Conservation (phyloP, 2,888 invertebrate species). For the Sinhomidia bicolor region DNA sequence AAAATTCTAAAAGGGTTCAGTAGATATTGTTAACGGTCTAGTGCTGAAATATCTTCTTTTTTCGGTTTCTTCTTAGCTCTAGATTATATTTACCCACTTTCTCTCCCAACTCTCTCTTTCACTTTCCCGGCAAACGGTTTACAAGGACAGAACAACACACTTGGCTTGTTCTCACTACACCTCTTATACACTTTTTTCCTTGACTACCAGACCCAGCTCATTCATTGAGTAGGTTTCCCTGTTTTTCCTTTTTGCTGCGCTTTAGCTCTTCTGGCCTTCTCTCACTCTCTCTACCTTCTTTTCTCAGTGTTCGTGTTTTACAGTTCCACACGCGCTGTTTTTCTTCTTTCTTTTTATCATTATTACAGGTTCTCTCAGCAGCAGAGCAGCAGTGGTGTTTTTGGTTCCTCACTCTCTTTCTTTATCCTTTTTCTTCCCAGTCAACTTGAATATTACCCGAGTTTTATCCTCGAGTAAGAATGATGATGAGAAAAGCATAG, state of each 20-base stretch:
- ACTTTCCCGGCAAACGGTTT: neutral
- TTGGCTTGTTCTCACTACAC: too few relatives aligned
- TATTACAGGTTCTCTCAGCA: slow-evolving; percentile 30
- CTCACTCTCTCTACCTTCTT: too few relatives aligned
- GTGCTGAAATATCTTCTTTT: slow-evolving; percentile 23
- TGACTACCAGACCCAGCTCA: neutral
- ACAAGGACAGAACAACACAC: too few relatives aligned
- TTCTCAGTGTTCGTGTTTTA: neutral
- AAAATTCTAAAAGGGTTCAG: slow-evolving; percentile 46
- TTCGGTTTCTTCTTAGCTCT: neutral
- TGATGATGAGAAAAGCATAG: slow-evolving; percentile 49
- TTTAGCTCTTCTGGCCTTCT: too few relatives aligned
- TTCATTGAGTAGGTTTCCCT: neutral
- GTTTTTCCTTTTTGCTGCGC: too few relatives aligned
- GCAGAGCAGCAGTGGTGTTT: slow-evolving; percentile 17
- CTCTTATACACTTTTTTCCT: neutral
- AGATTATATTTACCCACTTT: slow-evolving; percentile 16
- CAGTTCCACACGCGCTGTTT: slow-evolving; percentile 42
- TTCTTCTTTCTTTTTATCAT: too few relatives aligned
- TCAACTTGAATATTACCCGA: slow-evolving; percentile 28
- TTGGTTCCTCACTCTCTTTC: neutral
- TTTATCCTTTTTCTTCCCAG: neutral
- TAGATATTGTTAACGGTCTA: slow-evolving; percentile 26
- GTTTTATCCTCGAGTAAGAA: slow-evolving; percentile 18
- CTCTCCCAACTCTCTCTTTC: neutral